phyloP scores from a whole-genome alignment of 2,797 vertebrate genomes.

The Chelmon rostratus region DNA sequence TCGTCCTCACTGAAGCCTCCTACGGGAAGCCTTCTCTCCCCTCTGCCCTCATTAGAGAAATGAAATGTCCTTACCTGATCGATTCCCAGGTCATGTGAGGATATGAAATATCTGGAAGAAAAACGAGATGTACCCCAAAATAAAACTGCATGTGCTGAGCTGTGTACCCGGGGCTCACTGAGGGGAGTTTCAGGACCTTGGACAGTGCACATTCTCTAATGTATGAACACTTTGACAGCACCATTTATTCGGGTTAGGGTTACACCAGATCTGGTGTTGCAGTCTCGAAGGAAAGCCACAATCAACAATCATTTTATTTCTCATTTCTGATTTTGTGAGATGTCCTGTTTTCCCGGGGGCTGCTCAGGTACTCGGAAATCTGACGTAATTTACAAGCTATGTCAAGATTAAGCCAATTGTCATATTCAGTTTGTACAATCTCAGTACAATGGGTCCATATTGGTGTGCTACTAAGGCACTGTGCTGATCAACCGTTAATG shows the following conservation, averaged over 20 bases:
- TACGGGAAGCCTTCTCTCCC: slow-evolving; percentile 12
- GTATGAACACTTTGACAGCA: not conserved
- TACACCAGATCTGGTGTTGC: not conserved
- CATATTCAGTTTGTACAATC: not conserved
- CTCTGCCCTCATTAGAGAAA: slow-evolving; percentile 41
- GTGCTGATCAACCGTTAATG: slow-evolving; percentile 10
- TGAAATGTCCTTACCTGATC: slow-evolving; percentile 36
- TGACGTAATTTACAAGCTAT: not conserved
- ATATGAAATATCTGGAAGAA: slow-evolving; percentile 11
- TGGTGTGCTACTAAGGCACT: not conserved
- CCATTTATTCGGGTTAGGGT: not conserved
- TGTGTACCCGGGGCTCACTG: not conserved
- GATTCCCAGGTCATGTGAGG: slow-evolving; percentile 35
- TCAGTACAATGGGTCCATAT: not conserved
- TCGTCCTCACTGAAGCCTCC: slow-evolving; percentile 7
- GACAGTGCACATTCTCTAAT: slow-evolving; percentile 21
- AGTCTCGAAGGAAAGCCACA: not conserved
- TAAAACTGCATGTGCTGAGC: not conserved
- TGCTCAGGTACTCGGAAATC: not conserved
- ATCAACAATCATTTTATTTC: not conserved
- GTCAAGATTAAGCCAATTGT: slow-evolving; percentile 18
- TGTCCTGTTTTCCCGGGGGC: not conserved
- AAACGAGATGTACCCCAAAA: slow-evolving; percentile 28
- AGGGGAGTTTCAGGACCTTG: slow-evolving; percentile 51
- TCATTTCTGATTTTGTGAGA: not conserved